Percentiles rank a stretch among this genome's conserved stretches.
These are phyloP conservation scores for Lepidocyrtinus sp. DNA, from an alignment of 2,888 invertebrate species.

Conservation along the genomic window DNA sequence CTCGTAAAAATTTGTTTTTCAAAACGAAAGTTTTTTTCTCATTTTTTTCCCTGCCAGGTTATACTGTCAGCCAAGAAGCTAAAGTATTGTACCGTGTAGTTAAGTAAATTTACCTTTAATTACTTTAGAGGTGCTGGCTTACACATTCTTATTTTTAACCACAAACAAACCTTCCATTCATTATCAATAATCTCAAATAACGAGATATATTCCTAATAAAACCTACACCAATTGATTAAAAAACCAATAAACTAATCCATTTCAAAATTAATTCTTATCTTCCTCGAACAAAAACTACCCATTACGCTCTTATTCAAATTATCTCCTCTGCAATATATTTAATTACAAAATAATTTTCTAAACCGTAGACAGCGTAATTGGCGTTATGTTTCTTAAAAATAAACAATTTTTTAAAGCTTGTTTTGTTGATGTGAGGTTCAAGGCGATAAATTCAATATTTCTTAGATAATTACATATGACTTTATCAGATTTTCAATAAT, in stretches of 20 bases:
- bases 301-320: too few relatives aligned
- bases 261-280: not conserved
- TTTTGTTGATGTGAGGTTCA: too few relatives aligned
- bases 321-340: too few relatives aligned
- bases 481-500: too few relatives aligned
- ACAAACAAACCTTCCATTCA: not conserved
- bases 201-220: too few relatives aligned
- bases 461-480: too few relatives aligned
- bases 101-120: not conserved
- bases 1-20: slow-evolving; percentile 14
- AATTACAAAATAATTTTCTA: too few relatives aligned
- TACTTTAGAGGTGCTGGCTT: not conserved
- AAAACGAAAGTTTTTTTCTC: not conserved
- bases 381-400: not conserved
- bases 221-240: not conserved
- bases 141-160: not conserved
- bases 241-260: not conserved
- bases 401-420: too few relatives aligned
- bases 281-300: too few relatives aligned
- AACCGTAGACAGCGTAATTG: too few relatives aligned
- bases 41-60: slow-evolving; percentile 4
- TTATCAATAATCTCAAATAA: not conserved
- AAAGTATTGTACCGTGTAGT: slow-evolving; percentile 14
- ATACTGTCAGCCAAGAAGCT: too few relatives aligned
- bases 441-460: too few relatives aligned